Evolutionary conservation across 1,140 invertebrate genomes (phyloP).

Genomic region (Caerostris extrusa): DNA sequence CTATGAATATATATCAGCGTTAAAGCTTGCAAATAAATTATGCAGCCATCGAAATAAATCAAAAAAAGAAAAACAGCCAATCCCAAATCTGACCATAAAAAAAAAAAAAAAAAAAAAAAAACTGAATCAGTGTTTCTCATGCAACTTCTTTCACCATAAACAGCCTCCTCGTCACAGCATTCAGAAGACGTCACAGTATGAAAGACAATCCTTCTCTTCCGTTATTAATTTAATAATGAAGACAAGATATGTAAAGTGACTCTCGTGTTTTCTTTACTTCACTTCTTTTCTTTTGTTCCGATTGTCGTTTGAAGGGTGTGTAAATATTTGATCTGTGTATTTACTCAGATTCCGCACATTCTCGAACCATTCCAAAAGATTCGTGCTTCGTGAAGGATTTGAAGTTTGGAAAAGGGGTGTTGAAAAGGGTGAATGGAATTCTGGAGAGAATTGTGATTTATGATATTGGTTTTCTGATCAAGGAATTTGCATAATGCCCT

Average conservation of each 20-base stretch:
- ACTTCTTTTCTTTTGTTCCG: neutral
- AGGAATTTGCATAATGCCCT: neutral
- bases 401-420: neutral
- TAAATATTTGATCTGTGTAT: conserved; percentile 27
- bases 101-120: neutral
- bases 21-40: too few relatives aligned
- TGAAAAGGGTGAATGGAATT: neutral
- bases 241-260: neutral
- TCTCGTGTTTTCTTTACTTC: neutral
- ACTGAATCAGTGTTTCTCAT: neutral
- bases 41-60: too few relatives aligned
- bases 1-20: too few relatives aligned
- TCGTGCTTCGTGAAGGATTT: neutral
- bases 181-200: neutral
- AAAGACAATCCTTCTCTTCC: conserved; percentile 11
- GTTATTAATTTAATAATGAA: conserved; percentile 40
- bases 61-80: neutral
- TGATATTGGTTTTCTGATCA: conserved; percentile 13
- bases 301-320: conserved; percentile 3
- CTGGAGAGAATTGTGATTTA: neutral
- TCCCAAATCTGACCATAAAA: neutral
- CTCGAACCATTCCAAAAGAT: neutral
- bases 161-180: neutral
- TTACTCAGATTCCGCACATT: neutral
- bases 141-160: neutral